Evolutionary conservation across 2,888 invertebrate species (phyloP).

Genomic region (Agrochola macilenta): DNA sequence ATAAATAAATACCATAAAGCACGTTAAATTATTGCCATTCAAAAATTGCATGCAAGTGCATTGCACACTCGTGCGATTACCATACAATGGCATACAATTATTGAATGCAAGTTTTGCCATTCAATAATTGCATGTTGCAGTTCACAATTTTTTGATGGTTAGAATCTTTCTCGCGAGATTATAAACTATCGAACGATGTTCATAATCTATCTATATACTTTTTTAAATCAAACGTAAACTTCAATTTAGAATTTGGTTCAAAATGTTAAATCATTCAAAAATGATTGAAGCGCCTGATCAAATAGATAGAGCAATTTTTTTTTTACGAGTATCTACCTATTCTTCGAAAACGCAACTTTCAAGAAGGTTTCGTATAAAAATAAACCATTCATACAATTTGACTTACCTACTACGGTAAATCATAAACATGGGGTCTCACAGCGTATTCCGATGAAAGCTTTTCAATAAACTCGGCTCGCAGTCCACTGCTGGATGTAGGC

Average conservation of each 20-base stretch:
- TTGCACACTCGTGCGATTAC: too few species aligned
- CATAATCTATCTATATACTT: neutral
- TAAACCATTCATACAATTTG: neutral
- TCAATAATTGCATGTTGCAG: too few species aligned
- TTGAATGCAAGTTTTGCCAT: too few species aligned
- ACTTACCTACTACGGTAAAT: neutral
- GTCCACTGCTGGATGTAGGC: too few species aligned
- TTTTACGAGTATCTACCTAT: neutral
- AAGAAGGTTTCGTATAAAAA: neutral
- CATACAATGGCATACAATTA: too few species aligned
- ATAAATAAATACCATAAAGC: too few species aligned
- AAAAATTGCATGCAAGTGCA: too few species aligned
- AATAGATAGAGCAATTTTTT: neutral
- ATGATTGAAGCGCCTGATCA: neutral
- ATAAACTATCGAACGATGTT: neutral
- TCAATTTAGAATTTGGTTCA: neutral
- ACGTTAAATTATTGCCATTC: too few species aligned
- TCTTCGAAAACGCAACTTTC: neutral
- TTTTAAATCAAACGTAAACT: neutral
- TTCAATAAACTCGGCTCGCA: too few species aligned
- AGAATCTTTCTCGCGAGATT: too few species aligned
- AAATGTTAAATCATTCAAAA: neutral
- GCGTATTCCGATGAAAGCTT: neutral
- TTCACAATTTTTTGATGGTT: neutral
- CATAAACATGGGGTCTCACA: neutral